phyloP scores from a whole-genome alignment of 2,113 vertebrate genomes.

The Elaphurus davidianus region DNA sequence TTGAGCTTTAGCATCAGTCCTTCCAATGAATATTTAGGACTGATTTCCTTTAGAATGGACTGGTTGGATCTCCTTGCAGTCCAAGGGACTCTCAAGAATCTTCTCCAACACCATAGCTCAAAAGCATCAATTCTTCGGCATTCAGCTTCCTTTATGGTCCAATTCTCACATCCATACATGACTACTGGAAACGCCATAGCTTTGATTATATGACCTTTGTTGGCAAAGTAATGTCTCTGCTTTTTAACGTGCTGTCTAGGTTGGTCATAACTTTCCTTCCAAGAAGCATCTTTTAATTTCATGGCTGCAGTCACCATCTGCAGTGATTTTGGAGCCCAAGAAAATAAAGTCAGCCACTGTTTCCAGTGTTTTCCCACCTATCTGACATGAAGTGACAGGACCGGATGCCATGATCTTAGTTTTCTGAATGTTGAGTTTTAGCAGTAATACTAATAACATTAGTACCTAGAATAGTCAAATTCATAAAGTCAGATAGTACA shows the following conservation, averaged over 20 bases:
- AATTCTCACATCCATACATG: not conserved
- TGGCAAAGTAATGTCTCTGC: not conserved
- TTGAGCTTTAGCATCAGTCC: not conserved
- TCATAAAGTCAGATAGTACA: not conserved
- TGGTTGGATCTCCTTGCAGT: not conserved
- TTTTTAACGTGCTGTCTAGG: not conserved
- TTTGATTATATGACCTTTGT: not conserved
- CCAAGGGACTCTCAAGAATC: not conserved
- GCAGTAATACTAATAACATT: not conserved
- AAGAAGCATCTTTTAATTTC: not conserved
- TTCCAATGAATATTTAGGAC: not conserved
- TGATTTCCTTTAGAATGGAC: not conserved
- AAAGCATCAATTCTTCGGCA: rapidly evolving
- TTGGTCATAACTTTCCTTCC: not conserved
- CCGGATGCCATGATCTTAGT: not conserved
- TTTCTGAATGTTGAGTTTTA: not conserved
- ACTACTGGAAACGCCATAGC: not conserved
- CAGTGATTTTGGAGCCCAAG: not conserved
- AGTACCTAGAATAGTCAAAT: not conserved
- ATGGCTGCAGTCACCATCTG: not conserved
- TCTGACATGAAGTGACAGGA: not conserved
- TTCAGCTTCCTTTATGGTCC: not conserved
- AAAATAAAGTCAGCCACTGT: not conserved
- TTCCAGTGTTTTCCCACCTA: not conserved
- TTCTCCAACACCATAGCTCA: not conserved